Conservation (phyloP, 2,888 invertebrate species). For the Eudasyphora cyanicolor region DNA sequence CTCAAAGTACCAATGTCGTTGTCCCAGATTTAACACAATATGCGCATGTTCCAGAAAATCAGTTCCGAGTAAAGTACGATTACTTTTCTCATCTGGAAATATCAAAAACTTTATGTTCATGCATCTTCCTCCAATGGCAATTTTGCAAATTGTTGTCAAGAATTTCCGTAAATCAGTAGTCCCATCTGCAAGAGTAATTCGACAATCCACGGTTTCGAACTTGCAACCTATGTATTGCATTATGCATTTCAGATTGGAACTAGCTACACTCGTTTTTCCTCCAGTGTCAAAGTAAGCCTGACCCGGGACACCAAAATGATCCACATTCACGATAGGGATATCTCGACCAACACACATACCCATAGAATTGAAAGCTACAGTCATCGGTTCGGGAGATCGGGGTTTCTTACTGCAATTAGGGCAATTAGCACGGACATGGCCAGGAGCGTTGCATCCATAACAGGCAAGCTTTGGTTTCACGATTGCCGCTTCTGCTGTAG, state of each 20-base stretch:
- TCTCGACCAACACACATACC: slow-evolving; percentile 10
- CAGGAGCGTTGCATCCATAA: too few relatives aligned
- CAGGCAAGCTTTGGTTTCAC: slow-evolving; percentile 44
- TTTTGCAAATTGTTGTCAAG: slow-evolving; percentile 52
- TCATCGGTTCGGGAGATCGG: background rate
- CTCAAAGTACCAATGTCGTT: slow-evolving; percentile 44
- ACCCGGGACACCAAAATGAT: slow-evolving; percentile 52
- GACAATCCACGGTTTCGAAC: slow-evolving; percentile 23
- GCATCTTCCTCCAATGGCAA: slow-evolving; percentile 56
- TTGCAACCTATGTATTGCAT: slow-evolving; percentile 49
- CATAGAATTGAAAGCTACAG: slow-evolving; percentile 13
- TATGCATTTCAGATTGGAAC: slow-evolving; percentile 44
- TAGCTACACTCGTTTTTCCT: too few relatives aligned
- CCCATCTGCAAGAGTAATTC: slow-evolving; percentile 32
- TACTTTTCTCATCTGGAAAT: slow-evolving; percentile 51
- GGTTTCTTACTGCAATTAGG: slow-evolving; percentile 25
- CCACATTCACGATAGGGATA: slow-evolving; percentile 21
- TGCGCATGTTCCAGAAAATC: slow-evolving; percentile 47
- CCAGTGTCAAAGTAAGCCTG: too few relatives aligned
- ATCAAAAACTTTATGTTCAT: slow-evolving; percentile 57
- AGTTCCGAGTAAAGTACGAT: slow-evolving; percentile 51
- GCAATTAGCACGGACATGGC: slow-evolving; percentile 42
- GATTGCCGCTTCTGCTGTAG: background rate
- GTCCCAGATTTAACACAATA: slow-evolving; percentile 54
- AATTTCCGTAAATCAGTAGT: slow-evolving; percentile 19